Evolutionary conservation across 1,140 invertebrate species (phyloP), one percentile per base, ranked within the genome.

Genomic region (Choristoneura fumiferana): DNA sequence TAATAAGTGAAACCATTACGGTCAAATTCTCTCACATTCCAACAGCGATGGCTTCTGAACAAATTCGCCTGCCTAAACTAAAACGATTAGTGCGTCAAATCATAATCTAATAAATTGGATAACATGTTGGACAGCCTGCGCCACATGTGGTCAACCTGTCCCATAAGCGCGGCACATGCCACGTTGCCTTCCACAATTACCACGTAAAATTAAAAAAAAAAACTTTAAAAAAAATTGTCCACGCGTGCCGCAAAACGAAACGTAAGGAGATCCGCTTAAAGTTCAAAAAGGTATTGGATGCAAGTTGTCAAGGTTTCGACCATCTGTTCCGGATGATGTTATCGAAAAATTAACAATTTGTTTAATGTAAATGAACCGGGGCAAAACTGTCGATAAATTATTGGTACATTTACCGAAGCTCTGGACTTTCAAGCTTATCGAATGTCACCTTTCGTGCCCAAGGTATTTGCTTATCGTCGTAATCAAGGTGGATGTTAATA

Each of bases 331-430:
- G 78, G 82, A 83, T 79, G 84, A 86, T 89, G 80, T 76, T 89
- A 89, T 89, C 85, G 75, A 87, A 83, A 85, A 89, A 89, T 89
- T 87, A 87, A 87, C 84, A 89, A 89, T 89, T 89, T 89, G 86
- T 89, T 88, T 89, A 89, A 89, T 80, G 81, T 80, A 87, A 89
- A 89, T 86, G 84, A 88, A 78, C 69, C 75, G 80, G 75, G 77
- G 80, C 80, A 76, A 81, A 76, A 65, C 70, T 65, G 57, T 83
- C 80, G 72, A 83, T 87, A 89, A 89, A 86, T 87, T 87, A 86
- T 84, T 74, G 69, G 68, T 56, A 68, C 76, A 66, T 79, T 86
- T 79, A 88, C 78, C 78, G 77, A 73, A 71, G 68, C 66, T 76
- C 75, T 63, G 57, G 69, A 71, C 64, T 76, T 77, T 84, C 73